Conservation (phyloP, 2,797 vertebrate species). For the Odontamblyopus rebecca region DNA sequence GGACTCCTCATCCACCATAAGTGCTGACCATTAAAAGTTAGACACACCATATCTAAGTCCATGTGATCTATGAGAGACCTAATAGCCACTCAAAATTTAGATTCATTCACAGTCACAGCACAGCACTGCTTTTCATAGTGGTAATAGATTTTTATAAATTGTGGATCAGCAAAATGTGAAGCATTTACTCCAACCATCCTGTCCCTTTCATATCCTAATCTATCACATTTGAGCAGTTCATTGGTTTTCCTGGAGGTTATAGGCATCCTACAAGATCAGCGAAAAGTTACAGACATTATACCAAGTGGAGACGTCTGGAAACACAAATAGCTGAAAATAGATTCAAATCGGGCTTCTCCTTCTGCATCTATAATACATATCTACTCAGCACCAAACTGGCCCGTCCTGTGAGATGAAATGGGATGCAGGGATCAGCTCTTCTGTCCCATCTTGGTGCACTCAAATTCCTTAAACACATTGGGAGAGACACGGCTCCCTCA, state of each 20-base stretch:
- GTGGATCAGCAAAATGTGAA: slow-evolving; percentile 24
- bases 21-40: slow-evolving; percentile 75
- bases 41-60: slow-evolving; percentile 69
- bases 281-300: slow-evolving; percentile 27
- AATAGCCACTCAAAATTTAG: slow-evolving; percentile 68
- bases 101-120: slow-evolving; percentile 57
- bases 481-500: slow-evolving; percentile 71
- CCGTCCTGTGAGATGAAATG: slow-evolving; percentile 42
- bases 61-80: slow-evolving; percentile 69
- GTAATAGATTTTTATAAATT: slow-evolving; percentile 60
- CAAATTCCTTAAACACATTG: slow-evolving; percentile 64
- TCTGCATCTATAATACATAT: slow-evolving; percentile 48
- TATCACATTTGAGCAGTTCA: slow-evolving; percentile 40
- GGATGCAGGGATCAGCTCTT: slow-evolving; percentile 66
- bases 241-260: slow-evolving; percentile 20
- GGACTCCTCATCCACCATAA: slow-evolving; percentile 72
- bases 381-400: slow-evolving; percentile 61
- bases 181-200: slow-evolving; percentile 35
- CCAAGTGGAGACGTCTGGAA: slow-evolving; percentile 14
- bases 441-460: slow-evolving; percentile 56
- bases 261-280: slow-evolving; percentile 50
- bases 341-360: slow-evolving; percentile 17
- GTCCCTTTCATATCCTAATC: slow-evolving; percentile 41
- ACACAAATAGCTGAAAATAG: slow-evolving; percentile 25
- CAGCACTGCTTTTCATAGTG: slow-evolving; percentile 33